A percentile compares a stretch with the other conserved stretches of the same genome.
These are phyloP conservation scores for Clarias macrocephalus DNA, from an alignment of 2,113 vertebrate genomes.

Conservation along the genomic window DNA sequence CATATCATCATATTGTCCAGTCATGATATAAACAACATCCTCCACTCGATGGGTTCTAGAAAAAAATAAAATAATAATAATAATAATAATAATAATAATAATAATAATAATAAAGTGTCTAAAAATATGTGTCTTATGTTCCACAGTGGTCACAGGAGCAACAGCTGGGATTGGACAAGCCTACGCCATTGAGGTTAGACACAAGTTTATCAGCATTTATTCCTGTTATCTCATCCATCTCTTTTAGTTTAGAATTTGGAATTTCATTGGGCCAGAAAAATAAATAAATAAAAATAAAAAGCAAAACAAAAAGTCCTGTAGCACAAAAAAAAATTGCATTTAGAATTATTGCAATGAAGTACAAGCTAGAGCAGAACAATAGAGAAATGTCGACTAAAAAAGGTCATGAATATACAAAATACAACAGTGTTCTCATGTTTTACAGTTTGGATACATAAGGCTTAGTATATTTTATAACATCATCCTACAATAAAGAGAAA, in stretches of 20 bases:
- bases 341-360: neutral
- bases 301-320: neutral
- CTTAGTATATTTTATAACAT: neutral
- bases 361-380: neutral
- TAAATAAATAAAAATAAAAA: neutral
- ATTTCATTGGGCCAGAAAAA: neutral
- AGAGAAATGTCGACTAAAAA: neutral
- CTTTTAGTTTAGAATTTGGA: neutral
- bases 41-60: too few relatives aligned
- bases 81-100: too few relatives aligned
- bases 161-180: conserved; percentile 78
- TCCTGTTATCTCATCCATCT: neutral
- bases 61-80: too few relatives aligned
- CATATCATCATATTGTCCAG: neutral
- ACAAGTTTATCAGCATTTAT: neutral
- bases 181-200: conserved; percentile 76
- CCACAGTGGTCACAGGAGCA: conserved; percentile 78
- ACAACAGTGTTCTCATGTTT: neutral
- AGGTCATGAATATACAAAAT: neutral
- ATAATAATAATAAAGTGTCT: too few relatives aligned
- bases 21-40: neutral
- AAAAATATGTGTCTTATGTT: neutral
- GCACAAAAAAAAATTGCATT: neutral
- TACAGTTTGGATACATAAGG: neutral
- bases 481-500: neutral